These are phyloP conservation scores for Patella pellucida DNA, from an alignment of 2,888 invertebrate species.

Conservation along the genomic window DNA sequence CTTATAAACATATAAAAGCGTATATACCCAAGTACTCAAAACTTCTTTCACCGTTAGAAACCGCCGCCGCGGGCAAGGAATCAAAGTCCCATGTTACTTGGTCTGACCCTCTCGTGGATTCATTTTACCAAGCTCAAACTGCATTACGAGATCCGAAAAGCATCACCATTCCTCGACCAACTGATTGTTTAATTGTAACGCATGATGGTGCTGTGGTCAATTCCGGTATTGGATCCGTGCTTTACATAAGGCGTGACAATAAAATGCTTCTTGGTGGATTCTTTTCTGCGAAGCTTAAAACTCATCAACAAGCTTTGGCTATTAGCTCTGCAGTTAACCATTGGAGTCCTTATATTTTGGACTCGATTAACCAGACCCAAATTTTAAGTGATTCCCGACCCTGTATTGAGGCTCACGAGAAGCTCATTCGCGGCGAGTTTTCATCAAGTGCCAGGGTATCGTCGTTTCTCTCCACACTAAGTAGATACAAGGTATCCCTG, in stretches of 20 bases:
- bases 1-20: background rate
- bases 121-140: background rate
- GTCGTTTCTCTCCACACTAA: background rate
- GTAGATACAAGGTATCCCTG: background rate
- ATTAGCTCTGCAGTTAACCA: background rate
- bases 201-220: constrained; percentile 8
- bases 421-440: background rate
- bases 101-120: background rate
- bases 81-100: background rate
- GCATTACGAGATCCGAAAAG: background rate
- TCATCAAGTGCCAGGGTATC: constrained; percentile 6
- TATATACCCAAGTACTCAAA: background rate
- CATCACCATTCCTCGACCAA: constrained; percentile 4
- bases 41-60: background rate
- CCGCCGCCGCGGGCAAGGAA: background rate
- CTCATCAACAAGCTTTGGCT: background rate
- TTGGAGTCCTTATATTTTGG: background rate
- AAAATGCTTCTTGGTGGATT: background rate
- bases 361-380: background rate
- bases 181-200: background rate
- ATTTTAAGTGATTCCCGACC: background rate
- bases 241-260: background rate
- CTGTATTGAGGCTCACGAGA: background rate
- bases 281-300: background rate
- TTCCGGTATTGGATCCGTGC: background rate